A percentile compares a stretch with the other conserved stretches of the same genome.
Conservation (phyloP, 2,113 vertebrate genomes). For the Ciconia maguari region DNA sequence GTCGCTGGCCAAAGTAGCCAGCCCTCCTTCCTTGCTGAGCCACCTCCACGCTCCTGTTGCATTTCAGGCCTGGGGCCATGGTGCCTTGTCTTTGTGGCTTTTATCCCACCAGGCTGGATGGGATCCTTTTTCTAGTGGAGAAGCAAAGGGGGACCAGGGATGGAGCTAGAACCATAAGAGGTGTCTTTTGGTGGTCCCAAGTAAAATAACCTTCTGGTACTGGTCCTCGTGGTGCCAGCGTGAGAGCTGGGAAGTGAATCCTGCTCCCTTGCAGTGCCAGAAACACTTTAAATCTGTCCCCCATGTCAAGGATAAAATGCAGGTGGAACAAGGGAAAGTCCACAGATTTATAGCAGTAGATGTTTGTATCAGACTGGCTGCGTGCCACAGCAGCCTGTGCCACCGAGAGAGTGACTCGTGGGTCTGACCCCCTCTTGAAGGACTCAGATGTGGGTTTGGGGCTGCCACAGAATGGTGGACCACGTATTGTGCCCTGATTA, state of each 20-base stretch:
- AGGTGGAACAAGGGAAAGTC: neutral
- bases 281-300: neutral
- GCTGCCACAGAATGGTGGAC: neutral
- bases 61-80: neutral
- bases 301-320: neutral
- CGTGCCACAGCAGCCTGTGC: neutral
- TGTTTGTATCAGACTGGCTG: neutral
- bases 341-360: neutral
- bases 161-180: neutral
- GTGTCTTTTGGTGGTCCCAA: neutral
- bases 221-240: neutral
- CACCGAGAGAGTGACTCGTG: neutral
- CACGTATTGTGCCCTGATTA: neutral
- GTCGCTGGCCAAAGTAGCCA: slow-evolving; percentile 49
- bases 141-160: slow-evolving; percentile 42
- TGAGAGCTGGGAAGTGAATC: neutral
- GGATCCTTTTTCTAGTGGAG: slow-evolving; percentile 23
- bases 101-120: neutral
- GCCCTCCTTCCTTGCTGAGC: neutral
- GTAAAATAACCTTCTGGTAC: neutral
- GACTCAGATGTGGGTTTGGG: neutral
- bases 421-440: neutral
- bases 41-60: neutral
- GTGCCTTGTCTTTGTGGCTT: slow-evolving; percentile 22
- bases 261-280: neutral